Conservation (phyloP, 2,888 invertebrate genomes). For the Mimas tiliae region DNA sequence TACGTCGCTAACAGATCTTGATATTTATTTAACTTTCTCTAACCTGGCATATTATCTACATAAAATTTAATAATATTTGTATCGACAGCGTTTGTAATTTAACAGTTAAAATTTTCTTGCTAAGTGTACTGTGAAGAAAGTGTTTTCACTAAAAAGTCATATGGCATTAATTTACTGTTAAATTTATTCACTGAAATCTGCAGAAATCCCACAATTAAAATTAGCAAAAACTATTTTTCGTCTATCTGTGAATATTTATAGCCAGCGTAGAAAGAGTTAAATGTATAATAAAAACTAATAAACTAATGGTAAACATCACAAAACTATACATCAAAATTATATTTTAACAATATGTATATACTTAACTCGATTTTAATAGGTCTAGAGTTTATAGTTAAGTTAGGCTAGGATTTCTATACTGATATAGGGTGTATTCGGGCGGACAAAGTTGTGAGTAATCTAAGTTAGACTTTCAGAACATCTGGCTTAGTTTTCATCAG, state of each 20-base stretch:
- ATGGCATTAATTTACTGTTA: too few relatives aligned
- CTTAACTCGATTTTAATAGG: background rate
- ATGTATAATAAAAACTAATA: constrained; percentile 37
- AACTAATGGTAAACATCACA: constrained; percentile 77
- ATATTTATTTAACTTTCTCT: constrained; percentile 14
- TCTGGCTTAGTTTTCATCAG: too few relatives aligned
- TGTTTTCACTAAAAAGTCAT: too few relatives aligned
- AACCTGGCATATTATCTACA: constrained; percentile 17
- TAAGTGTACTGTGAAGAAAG: too few relatives aligned
- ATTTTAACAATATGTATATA: constrained; percentile 31
- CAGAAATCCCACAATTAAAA: too few relatives aligned
- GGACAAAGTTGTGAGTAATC: too few relatives aligned
- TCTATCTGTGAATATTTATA: background rate
- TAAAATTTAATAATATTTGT: background rate
- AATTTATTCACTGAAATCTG: too few relatives aligned
- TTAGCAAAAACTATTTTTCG: background rate
- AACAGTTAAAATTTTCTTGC: too few relatives aligned
- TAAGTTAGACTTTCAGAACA: too few relatives aligned
- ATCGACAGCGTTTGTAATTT: too few relatives aligned
- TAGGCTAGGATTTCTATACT: background rate
- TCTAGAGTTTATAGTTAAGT: background rate
- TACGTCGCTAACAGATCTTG: constrained; percentile 67
- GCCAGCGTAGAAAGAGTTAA: constrained; percentile 29
- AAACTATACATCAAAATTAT: constrained; percentile 29
- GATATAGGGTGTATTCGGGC: background rate